A percentile compares a stretch with the other conserved stretches of the same genome.
phyloP scores from a whole-genome alignment of 2,113 vertebrate genomes.

The Hemiprocne comata region DNA sequence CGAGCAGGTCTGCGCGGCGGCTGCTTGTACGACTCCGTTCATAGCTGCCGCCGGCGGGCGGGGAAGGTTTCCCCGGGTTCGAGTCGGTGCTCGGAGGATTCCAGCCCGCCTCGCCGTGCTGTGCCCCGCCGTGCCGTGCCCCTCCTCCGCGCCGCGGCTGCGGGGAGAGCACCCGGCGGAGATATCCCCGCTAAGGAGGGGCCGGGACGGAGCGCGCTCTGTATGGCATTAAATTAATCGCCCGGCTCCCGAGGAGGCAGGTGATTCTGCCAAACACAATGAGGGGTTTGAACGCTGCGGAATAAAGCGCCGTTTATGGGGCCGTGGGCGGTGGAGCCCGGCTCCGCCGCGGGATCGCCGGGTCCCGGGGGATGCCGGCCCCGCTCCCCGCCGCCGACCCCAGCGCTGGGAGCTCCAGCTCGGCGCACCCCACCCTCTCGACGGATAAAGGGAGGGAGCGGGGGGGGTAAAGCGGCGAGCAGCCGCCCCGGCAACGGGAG shows the following conservation, averaged over 20 bases:
- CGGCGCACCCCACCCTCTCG: background rate
- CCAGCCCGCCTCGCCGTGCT: background rate
- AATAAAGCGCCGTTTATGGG: constrained; percentile 47
- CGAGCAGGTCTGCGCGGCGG: constrained; percentile 35
- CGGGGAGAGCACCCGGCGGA: background rate
- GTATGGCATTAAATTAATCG: constrained; percentile 38
- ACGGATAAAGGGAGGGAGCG: background rate
- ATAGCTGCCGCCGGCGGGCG: constrained; percentile 18
- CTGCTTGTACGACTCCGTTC: background rate
- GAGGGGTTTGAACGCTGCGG: constrained; percentile 27
- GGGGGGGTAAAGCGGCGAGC: background rate
- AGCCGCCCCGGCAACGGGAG: background rate
- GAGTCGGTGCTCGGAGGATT: constrained; percentile 20
- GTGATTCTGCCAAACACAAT: constrained; percentile 61
- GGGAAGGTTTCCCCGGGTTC: constrained; percentile 36
- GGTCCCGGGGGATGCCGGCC: background rate
- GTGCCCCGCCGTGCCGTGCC: background rate
- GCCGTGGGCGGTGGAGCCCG: background rate
- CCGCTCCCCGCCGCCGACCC: background rate
- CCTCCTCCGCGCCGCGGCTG: background rate
- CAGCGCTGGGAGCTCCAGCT: background rate
- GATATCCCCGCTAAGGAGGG: constrained; percentile 19
- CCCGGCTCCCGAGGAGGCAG: constrained; percentile 56
- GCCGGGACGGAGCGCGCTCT: background rate
- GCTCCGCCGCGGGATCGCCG: background rate